These are phyloP conservation scores for Eristalis intricaria DNA, from an alignment of 2,888 invertebrate species.

Conservation along the genomic window DNA sequence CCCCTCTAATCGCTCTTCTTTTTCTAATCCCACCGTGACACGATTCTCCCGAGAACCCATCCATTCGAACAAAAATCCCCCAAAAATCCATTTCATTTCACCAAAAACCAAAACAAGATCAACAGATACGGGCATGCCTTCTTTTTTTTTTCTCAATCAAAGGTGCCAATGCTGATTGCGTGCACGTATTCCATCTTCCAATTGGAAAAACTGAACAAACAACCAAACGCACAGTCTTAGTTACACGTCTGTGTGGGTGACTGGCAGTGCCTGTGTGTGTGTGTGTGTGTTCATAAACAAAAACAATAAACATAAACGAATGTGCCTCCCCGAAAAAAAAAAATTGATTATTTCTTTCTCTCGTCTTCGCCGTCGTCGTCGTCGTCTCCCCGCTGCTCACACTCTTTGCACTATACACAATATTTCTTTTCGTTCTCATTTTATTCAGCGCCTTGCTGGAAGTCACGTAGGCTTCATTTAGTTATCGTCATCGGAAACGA, in stretches of 20 bases:
- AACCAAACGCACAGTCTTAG: too few species aligned
- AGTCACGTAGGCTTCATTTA: slow-evolving; percentile 60
- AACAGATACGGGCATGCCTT: background rate
- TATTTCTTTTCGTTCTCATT: slow-evolving; percentile 6
- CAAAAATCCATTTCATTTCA: background rate
- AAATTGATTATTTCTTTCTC: slow-evolving; percentile 8
- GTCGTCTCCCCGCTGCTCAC: slow-evolving; percentile 5
- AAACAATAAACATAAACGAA: slow-evolving; percentile 21
- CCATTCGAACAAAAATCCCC: background rate
- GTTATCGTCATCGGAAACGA: slow-evolving; percentile 42
- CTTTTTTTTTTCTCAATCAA: background rate
- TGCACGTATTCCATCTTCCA: slow-evolving; percentile 9
- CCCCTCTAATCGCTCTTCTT: too few species aligned
- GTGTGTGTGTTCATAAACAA: background rate
- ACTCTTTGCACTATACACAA: background rate
- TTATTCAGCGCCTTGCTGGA: slow-evolving; percentile 16
- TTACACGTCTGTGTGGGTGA: background rate
- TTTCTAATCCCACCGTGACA: too few species aligned
- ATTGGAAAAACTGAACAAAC: slow-evolving; percentile 3
- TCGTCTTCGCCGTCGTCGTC: too few species aligned
- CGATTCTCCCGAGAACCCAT: background rate
- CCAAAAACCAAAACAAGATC: background rate
- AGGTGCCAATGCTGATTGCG: slow-evolving; percentile 37
- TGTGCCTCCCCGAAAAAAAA: background rate
- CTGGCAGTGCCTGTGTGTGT: background rate